These are phyloP conservation scores for Lepisosteus osseus DNA, from an alignment of 2,113 vertebrate genomes.

Conservation along the genomic window DNA sequence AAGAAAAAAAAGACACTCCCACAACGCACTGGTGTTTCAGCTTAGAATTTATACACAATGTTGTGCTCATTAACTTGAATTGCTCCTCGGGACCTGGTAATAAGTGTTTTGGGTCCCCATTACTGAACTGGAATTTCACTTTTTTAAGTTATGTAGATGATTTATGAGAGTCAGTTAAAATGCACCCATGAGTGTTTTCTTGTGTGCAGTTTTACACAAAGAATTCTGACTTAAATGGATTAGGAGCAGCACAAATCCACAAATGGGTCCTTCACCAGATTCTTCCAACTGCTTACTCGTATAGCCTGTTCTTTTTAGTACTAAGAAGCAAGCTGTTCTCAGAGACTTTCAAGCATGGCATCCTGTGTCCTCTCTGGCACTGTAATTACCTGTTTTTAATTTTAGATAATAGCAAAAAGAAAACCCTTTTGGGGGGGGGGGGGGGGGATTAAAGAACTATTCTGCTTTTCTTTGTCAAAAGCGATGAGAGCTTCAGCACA, in stretches of 20 bases:
- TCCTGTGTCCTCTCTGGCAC: conserved; percentile 33
- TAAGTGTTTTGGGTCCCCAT: no score
- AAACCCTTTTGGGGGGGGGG: conserved; percentile 37
- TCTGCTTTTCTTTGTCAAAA: conserved; percentile 50
- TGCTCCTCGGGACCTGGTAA: no score
- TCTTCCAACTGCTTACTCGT: conserved; percentile 23
- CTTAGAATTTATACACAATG: conserved; percentile 25
- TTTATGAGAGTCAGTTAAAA: conserved; percentile 59
- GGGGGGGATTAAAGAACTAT: conserved; percentile 55
- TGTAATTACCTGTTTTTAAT: conserved; percentile 68
- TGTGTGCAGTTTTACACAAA: conserved; percentile 22
- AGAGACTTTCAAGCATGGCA: conserved; percentile 36
- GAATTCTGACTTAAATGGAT: conserved; percentile 50
- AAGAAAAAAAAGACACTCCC: conserved; percentile 2
- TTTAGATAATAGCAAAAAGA: conserved; percentile 59
- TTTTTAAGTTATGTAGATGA: conserved; percentile 53
- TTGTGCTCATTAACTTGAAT: no score
- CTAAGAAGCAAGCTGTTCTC: conserved; percentile 48
- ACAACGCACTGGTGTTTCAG: conserved; percentile 52
- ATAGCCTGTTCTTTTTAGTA: conserved; percentile 42
- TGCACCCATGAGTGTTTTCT: conserved; percentile 37
- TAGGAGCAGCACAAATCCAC: conserved; percentile 58
- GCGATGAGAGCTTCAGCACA: conserved; percentile 59
- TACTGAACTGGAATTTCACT: conserved; percentile 40
- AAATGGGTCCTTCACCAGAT: conserved; percentile 50